Base-by-base conservation (phyloP, 2,888 invertebrate genomes). In the Clitarchus hookeri region DNA sequence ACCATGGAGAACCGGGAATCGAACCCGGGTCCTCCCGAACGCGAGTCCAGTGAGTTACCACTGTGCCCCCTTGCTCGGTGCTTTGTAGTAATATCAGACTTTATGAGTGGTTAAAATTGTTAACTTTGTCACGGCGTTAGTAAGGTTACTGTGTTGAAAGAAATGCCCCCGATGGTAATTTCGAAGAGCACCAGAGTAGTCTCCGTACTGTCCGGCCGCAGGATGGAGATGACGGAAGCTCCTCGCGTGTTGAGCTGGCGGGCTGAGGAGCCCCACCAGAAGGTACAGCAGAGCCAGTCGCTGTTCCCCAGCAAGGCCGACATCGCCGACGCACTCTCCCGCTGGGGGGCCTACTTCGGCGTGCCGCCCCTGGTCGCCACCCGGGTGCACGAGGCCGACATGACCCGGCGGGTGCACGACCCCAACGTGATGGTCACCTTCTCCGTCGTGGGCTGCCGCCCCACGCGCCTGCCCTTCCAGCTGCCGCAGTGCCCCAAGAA, bases 391-490 rank as follows among this genome's bases (percentile, higher is more conserved):
- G 89, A 90, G 0, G 87, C 89, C 82, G 77, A 90, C 8, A 87
- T 89, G 85, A 91, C 91, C 6, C 89, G 90, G 9, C 90, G 90
- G 4, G 89, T 90, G 12, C 84, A 89, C 85, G 91, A 92, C 88
- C 91, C 91, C 0, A 88, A 89, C 80, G 90, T 91, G 0, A 90
- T 91, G 9, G 91, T 92, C 44, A 92, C 91, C 11, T 92, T 91
- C 88, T 91, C 91, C 23, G 90, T 92, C 11, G 90, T 90, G 87
- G 91, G 91, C n/a, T 92, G 92, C 87, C 90, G 89, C 85, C 92
- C 92, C 16, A 89, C 90, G 36, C 88, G 88, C 77, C 88, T 92
- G 84, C 92, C 92, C 6, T 88, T 90, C 87, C 90, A 91, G 87
- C 88, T 92, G 27, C 89, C 90, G 44, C 88, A 88, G 78, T 91